A percentile compares a stretch with the other conserved stretches of the same genome.
Evolutionary conservation across 2,797 vertebrate genomes (phyloP).

Genomic region (Nannoperca australis): DNA sequence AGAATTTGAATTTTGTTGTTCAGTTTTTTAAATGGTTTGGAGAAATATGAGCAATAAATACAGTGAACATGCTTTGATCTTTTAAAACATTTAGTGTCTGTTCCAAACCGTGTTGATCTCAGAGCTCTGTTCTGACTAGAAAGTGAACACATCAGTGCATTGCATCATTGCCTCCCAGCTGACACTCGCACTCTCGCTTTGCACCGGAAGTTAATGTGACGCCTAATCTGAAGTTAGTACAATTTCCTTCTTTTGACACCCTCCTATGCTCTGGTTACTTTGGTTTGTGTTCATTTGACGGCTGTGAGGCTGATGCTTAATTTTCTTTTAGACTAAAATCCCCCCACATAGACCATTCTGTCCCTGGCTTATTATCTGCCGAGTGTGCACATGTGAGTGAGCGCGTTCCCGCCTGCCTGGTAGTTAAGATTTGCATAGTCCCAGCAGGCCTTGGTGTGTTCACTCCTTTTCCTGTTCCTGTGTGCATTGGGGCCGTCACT

Average conservation of each 20-base stretch:
- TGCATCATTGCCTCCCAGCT: conserved; percentile 28
- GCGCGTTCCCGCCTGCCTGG: conserved; percentile 15
- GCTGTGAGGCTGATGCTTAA: not conserved
- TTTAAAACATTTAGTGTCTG: not conserved
- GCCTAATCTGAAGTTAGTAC: not conserved
- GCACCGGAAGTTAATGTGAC: conserved; percentile 7
- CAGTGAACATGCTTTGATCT: not conserved
- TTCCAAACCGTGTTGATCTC: not conserved
- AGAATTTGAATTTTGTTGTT: conserved; percentile 11
- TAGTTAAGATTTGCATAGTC: conserved; percentile 75
- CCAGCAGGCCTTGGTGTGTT: conserved; percentile 65
- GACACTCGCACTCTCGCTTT: not conserved
- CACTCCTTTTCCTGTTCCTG: conserved; percentile 52
- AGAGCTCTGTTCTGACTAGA: conserved; percentile 15
- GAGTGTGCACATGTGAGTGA: conserved; percentile 42
- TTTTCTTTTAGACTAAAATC: conserved; percentile 26
- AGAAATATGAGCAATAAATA: not conserved
- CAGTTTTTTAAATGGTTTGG: not conserved
- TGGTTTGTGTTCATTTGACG: conserved; percentile 5
- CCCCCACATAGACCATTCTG: conserved; percentile 1
- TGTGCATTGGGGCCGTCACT: conserved; percentile 68
- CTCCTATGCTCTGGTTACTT: not conserved
- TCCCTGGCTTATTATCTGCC: conserved; percentile 31
- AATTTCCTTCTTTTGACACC: conserved; percentile 4
- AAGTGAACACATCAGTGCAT: conserved; percentile 15